A percentile compares a stretch with the other conserved stretches of the same genome.
These are phyloP conservation scores for Anoplophora glabripennis DNA, from an alignment of 1,140 invertebrate species.

Conservation along the genomic window DNA sequence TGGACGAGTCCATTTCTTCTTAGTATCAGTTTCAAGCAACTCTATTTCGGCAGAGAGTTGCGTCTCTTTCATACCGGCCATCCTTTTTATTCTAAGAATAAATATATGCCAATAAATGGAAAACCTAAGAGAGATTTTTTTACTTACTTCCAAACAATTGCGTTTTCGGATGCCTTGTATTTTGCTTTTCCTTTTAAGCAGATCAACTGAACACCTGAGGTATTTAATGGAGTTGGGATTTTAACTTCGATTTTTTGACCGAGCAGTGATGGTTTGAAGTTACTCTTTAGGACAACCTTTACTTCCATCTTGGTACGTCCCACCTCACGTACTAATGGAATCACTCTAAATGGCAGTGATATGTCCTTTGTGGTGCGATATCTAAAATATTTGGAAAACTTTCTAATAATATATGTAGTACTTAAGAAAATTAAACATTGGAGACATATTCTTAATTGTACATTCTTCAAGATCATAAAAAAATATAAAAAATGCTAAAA, in stretches of 20 bases:
- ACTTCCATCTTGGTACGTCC: slow-evolving; percentile 99
- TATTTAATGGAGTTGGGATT: slow-evolving; percentile 98
- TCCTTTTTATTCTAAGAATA: slow-evolving; percentile 86
- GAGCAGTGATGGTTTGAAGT: slow-evolving; percentile 96
- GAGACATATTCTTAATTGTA: too few species aligned
- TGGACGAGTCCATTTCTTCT: slow-evolving; percentile 99
- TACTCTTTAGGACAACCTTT: slow-evolving; percentile 99
- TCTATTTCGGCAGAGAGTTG: slow-evolving; percentile 99
- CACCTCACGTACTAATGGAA: slow-evolving; percentile 96
- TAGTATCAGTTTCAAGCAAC: slow-evolving; percentile 95
- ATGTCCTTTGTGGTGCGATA: slow-evolving; percentile 99
- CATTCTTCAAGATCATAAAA: too few species aligned
- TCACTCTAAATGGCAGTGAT: slow-evolving; percentile 97
- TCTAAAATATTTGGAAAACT: slow-evolving; percentile 52
- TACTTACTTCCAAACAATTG: slow-evolving; percentile 98
- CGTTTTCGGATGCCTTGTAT: slow-evolving; percentile 99
- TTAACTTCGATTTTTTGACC: slow-evolving; percentile 99
- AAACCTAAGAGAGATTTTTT: background rate
- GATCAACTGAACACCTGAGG: slow-evolving; percentile 97
- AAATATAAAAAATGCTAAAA: too few species aligned
- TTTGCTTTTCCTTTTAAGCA: slow-evolving; percentile 99
- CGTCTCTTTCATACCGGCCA: slow-evolving; percentile 99
- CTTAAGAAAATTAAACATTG: too few species aligned
- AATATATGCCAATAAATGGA: slow-evolving; percentile 1
- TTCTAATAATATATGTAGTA: background rate